Conservation (phyloP, 2,113 vertebrate species). For the Brachyhypopomus gauderio region DNA sequence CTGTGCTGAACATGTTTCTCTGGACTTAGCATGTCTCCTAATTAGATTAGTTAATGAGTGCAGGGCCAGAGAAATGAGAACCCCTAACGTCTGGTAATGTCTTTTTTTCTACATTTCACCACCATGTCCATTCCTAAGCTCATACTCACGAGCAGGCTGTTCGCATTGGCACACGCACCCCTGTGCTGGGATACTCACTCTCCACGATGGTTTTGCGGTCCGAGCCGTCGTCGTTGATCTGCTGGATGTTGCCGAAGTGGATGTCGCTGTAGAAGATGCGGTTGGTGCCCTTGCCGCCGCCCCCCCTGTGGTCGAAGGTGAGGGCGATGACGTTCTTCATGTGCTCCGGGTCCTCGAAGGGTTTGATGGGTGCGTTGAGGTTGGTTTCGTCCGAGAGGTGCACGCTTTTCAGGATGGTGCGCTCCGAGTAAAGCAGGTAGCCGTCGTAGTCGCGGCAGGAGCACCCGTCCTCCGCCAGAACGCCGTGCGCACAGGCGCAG, state of each 20-base stretch:
- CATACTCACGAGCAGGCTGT: neutral
- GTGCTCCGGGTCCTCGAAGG: constrained; percentile 94
- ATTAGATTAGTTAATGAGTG: too few species aligned
- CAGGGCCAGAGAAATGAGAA: too few species aligned
- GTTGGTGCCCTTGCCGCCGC: constrained; percentile 83
- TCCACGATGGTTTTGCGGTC: constrained; percentile 91
- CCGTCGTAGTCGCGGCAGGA: constrained; percentile 92
- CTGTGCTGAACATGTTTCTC: too few species aligned
- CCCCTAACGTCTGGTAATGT: too few species aligned
- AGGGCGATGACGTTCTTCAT: constrained; percentile 98
- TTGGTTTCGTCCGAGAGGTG: constrained; percentile 95
- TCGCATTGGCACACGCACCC: neutral
- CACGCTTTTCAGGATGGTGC: constrained; percentile 97
- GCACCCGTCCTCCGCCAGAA: constrained; percentile 87
- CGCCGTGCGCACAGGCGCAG: constrained; percentile 93
- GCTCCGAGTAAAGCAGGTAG: constrained; percentile 95
- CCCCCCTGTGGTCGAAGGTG: constrained; percentile 89
- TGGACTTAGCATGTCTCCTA: too few species aligned
- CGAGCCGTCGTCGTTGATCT: constrained; percentile 89
- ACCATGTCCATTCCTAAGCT: too few species aligned
- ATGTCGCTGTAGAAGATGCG: constrained; percentile 98
- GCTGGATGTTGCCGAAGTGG: constrained; percentile 98
- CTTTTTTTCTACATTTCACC: too few species aligned
- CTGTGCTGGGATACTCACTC: constrained; percentile 76
- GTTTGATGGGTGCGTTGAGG: constrained; percentile 92